Percentiles rank a stretch among this genome's conserved stretches.
Evolutionary conservation across 2,113 vertebrate genomes (phyloP).

Genomic region (Numida meleagris): DNA sequence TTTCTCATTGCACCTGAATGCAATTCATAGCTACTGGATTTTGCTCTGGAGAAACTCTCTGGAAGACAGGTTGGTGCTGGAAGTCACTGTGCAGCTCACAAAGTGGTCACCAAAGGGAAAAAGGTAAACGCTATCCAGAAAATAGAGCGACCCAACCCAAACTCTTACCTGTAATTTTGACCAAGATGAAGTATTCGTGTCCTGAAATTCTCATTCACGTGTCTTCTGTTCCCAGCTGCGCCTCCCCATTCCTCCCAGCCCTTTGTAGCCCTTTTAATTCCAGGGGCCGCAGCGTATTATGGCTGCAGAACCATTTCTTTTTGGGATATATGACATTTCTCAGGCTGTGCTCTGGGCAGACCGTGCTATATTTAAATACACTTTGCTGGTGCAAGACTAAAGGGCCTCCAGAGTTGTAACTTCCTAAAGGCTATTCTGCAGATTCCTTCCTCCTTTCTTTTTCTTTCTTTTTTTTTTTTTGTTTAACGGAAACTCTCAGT

Average conservation of each 20-base stretch:
- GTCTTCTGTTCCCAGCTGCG: background rate
- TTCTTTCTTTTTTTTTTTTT: background rate
- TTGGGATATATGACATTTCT: background rate
- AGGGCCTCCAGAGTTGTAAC: conserved; percentile 46
- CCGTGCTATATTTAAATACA: conserved; percentile 56
- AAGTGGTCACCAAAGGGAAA: background rate
- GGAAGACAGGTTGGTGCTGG: background rate
- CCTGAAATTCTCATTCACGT: background rate
- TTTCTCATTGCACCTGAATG: background rate
- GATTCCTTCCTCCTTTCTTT: conserved; percentile 50
- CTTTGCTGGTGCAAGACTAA: conserved; percentile 23
- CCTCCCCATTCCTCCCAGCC: background rate
- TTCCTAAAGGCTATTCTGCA: conserved; percentile 56
- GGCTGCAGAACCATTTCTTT: background rate
- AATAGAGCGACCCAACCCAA: background rate
- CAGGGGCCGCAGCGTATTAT: background rate
- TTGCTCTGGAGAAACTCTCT: background rate
- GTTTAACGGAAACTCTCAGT: conserved; percentile 53
- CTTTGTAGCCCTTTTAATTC: background rate
- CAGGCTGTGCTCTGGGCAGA: background rate
- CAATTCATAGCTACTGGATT: background rate
- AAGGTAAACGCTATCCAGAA: background rate
- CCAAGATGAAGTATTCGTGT: background rate
- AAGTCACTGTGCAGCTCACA: background rate
- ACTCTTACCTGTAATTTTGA: background rate